Evolutionary conservation across 1,140 invertebrate species (phyloP).

Genomic region (Drosophila lacteicornis): DNA sequence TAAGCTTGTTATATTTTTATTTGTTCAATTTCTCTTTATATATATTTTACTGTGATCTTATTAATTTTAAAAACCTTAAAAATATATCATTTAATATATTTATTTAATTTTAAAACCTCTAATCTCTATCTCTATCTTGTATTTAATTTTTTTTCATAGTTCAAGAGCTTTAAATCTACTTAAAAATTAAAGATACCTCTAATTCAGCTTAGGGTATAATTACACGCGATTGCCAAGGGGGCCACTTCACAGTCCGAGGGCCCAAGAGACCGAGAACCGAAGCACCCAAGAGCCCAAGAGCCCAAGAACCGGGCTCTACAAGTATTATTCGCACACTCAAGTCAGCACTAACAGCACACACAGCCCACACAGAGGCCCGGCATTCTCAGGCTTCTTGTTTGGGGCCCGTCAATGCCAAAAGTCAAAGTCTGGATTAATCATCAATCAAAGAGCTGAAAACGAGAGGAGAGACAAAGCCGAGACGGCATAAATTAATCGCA

Average conservation of each 20-base stretch:
- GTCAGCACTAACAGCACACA: constrained; percentile 1
- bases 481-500: constrained; percentile 72
- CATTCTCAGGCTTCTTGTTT: constrained; percentile 38
- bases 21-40: too few relatives aligned
- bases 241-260: constrained; percentile 3
- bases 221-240: constrained; percentile 4
- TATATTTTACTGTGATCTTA: too few relatives aligned
- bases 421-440: constrained; percentile 83
- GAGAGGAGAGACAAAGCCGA: constrained; percentile 12
- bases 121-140: too few relatives aligned
- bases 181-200: not conserved
- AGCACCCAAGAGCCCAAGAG: not conserved
- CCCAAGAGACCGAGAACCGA: not conserved
- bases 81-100: too few relatives aligned
- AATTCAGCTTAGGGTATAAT: constrained; percentile 15
- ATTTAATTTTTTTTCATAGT: too few relatives aligned
- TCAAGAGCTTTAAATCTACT: not conserved
- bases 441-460: constrained; percentile 66
- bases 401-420: constrained; percentile 71
- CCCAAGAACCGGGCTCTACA: not conserved
- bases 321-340: constrained; percentile 5
- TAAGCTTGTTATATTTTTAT: too few relatives aligned
- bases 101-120: too few relatives aligned
- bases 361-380: constrained; percentile 16
- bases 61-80: too few relatives aligned